Percentiles rank a stretch among this genome's conserved stretches.
phyloP scores from a whole-genome alignment of 2,113 vertebrate genomes.

The Callipepla californica region DNA sequence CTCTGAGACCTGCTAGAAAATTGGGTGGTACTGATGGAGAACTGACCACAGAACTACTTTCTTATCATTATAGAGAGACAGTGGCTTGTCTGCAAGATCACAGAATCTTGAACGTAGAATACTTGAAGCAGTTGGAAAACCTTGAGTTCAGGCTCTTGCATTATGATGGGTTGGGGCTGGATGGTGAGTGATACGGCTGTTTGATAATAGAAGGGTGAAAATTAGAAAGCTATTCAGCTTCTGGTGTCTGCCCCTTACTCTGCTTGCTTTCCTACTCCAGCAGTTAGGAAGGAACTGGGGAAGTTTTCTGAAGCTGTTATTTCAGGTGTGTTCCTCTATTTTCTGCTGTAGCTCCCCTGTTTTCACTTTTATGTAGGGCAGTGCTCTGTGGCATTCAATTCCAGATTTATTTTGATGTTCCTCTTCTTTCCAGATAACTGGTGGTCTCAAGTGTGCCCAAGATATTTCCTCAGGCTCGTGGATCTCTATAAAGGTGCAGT shows the following conservation, averaged over 20 bases:
- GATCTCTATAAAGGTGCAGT: slow-evolving; percentile 95
- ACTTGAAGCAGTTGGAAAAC: background rate
- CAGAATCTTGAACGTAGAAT: background rate
- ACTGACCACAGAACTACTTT: background rate
- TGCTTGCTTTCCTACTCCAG: background rate
- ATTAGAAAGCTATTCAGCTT: background rate
- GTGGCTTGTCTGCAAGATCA: background rate
- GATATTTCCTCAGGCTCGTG: slow-evolving; percentile 90
- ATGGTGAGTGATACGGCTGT: background rate
- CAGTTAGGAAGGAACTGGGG: background rate
- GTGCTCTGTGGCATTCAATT: background rate
- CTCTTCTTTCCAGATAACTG: slow-evolving; percentile 90
- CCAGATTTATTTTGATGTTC: background rate
- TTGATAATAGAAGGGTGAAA: background rate
- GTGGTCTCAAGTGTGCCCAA: slow-evolving; percentile 93
- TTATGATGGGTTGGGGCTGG: background rate
- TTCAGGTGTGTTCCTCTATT: background rate
- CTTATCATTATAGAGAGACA: background rate
- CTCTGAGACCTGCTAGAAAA: background rate
- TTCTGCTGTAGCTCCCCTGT: background rate
- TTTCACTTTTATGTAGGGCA: background rate
- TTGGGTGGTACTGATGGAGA: background rate
- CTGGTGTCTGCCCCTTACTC: background rate
- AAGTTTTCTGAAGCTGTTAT: background rate
- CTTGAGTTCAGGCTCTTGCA: background rate